Evolutionary conservation across 2,888 invertebrate species (phyloP), one percentile per base, ranked within the genome.

Genomic region (Maniola hyperantus): DNA sequence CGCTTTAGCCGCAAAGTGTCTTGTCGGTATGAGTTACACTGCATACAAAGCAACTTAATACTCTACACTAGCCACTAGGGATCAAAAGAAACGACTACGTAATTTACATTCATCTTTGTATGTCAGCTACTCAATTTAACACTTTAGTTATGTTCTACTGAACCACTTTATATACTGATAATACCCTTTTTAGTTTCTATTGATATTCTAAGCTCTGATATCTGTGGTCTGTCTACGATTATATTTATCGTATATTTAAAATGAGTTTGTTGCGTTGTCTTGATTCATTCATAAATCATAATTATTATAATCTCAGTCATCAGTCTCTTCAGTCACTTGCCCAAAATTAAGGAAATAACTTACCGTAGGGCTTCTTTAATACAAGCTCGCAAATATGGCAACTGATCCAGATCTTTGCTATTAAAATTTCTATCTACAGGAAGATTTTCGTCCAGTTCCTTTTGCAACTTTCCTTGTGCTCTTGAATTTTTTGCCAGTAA

Each of bases 331-430:
- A 15, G n/a, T 48, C 15, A 7, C 2, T n/a, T 15, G 6, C 10
- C 11, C 20, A 50, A 2, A 20, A 50, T 20, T 10, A 50, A 50
- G n/a, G n/a, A n/a, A n/a, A 55, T 13, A 71, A 78, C 83, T 79
- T 80, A 95, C 95, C 96, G 93, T 76, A 96, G 85, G 0, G 96
- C 94, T 87, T 97, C 96, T 83, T 96, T 96, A 71, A 97, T 94
- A 79, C 96, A 96, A 26, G 96, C 96, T 75, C 94, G 94, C 66
- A 97, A 89, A 83, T 95, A 97, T 36, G 95, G 94, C 79, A 96
- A 89, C 73, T 92, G 93, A 73, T 95, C 94, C 76, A 96, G 92
- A 73, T 93, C 93, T 72, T 91, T 89, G 73, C 93, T 92, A 73
- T 93, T 94, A 72, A 96, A 88, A 71, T 92, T 85, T 79, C 93